Conservation (phyloP, 2,888 invertebrate genomes). For the Lithophane ornitopus region DNA sequence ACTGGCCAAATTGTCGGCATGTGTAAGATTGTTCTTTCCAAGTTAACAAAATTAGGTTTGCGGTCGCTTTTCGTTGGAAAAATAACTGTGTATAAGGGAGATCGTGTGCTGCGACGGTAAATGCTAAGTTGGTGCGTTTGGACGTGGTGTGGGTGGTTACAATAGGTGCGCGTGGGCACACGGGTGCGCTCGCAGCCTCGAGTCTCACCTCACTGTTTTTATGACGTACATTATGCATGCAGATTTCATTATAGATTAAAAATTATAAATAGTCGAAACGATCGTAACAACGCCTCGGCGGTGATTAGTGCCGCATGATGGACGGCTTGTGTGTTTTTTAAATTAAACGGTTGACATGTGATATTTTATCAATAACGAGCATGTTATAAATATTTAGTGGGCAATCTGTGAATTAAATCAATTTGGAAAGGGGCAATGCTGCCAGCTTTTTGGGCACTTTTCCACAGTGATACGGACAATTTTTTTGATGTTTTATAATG, state of each 20-base stretch:
- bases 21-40: constrained; percentile 61
- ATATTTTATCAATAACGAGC: constrained; percentile 64
- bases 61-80: constrained; percentile 49
- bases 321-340: constrained; percentile 63
- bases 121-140: constrained; percentile 61
- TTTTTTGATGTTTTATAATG: no score
- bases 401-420: constrained; percentile 40
- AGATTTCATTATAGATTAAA: constrained; percentile 82
- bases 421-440: constrained; percentile 25
- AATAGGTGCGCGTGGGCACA: constrained; percentile 82
- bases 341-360: constrained; percentile 56
- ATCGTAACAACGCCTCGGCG: constrained; percentile 70
- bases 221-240: constrained; percentile 77
- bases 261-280: constrained; percentile 77
- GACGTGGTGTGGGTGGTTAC: constrained; percentile 80
- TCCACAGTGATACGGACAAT: not conserved
- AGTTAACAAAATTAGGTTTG: constrained; percentile 70
- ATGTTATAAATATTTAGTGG: constrained; percentile 57
- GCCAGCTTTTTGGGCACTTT: not conserved
- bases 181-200: constrained; percentile 77
- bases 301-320: constrained; percentile 60
- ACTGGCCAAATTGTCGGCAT: constrained; percentile 41
- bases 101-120: constrained; percentile 35
- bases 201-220: constrained; percentile 73
- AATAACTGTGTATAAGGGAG: constrained; percentile 44